These are phyloP conservation scores for Bufo gargarizans DNA, from an alignment of 2,113 vertebrate genomes.

Conservation along the genomic window DNA sequence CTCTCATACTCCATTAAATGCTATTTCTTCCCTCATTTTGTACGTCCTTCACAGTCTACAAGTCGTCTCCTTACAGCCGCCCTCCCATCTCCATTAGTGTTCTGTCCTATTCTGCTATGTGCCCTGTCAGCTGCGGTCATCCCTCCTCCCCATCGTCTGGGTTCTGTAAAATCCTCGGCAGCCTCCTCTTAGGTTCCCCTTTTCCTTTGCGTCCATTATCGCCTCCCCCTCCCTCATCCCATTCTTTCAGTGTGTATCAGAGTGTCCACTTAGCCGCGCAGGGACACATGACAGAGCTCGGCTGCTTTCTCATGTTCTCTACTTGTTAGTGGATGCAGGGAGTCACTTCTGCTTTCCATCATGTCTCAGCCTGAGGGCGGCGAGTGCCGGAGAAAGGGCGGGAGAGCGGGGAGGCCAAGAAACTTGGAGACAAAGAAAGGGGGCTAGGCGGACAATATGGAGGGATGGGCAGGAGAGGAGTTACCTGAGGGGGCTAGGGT, in stretches of 20 bases:
- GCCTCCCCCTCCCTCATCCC: conserved; percentile 4
- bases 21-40: not conserved
- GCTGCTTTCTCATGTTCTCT: conserved; percentile 40
- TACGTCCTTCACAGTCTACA: not conserved
- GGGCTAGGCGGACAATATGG: not conserved
- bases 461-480: not conserved
- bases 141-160: conserved; percentile 33
- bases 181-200: conserved; percentile 10
- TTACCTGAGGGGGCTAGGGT: not conserved
- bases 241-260: conserved; percentile 42
- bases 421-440: conserved; percentile 43
- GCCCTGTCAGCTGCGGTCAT: conserved; percentile 7
- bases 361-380: conserved; percentile 56
- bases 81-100: conserved; percentile 36
- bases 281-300: conserved; percentile 39
- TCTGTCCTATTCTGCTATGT: conserved; percentile 23
- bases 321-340: conserved; percentile 50
- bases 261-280: conserved; percentile 38
- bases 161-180: conserved; percentile 16
- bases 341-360: conserved; percentile 58
- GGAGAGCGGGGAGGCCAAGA: conserved; percentile 31
- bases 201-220: conserved; percentile 16
- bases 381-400: conserved; percentile 29
- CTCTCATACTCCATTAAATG: not conserved
- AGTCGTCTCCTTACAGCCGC: not conserved